phyloP scores from a whole-genome alignment of 2,113 vertebrate species.

The Rhynchomys soricoides region DNA sequence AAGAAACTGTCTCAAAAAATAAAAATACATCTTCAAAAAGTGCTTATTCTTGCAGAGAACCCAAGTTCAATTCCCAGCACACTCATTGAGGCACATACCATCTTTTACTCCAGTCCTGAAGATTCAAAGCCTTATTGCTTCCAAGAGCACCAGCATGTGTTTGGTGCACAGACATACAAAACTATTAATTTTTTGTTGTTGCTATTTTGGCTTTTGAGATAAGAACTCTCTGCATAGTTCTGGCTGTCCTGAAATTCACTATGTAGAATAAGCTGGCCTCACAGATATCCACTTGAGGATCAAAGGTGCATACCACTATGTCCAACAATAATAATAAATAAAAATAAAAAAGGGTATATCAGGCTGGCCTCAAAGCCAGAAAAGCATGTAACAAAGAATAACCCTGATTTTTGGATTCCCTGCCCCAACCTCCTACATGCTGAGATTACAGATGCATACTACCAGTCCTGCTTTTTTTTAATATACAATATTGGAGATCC shows the following conservation, averaged over 20 bases:
- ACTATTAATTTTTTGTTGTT: neutral
- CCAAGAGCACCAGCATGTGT: neutral
- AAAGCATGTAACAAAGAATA: neutral
- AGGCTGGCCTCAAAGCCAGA: neutral
- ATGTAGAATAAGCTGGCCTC: neutral
- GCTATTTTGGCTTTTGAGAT: neutral
- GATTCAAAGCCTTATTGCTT: neutral
- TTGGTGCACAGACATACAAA: neutral
- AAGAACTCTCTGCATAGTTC: neutral
- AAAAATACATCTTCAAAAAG: neutral
- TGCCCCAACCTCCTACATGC: neutral
- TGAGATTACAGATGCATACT: neutral
- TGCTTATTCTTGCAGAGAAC: too few relatives aligned
- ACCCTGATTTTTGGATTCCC: neutral
- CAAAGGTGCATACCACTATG: neutral
- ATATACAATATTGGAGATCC: neutral
- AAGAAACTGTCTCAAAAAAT: neutral
- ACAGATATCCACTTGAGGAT: neutral
- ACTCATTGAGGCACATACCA: too few relatives aligned
- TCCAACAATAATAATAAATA: neutral
- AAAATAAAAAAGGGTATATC: neutral
- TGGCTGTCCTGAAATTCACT: neutral
- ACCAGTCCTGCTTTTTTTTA: neutral
- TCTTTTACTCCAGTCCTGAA: too few relatives aligned
- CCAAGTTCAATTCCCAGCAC: too few relatives aligned